Base-by-base conservation (phyloP, 2,113 vertebrate species). In the Chaetodon trifascialis region DNA sequence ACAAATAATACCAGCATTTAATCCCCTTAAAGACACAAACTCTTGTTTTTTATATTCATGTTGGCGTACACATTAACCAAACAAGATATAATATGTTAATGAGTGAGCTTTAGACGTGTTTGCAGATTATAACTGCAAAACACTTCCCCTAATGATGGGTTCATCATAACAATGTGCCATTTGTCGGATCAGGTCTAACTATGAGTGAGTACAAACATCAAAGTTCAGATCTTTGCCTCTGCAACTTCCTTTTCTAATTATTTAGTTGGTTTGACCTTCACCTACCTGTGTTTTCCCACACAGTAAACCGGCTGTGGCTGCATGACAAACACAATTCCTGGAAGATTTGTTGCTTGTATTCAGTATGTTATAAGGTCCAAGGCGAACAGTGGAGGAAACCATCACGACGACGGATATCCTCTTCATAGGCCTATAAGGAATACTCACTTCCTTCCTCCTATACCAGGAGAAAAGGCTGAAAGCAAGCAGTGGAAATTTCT, bases 401-500 rank as follows among this genome's bases (percentile, higher is more conserved):
- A 34, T 17, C 40, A 40, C 21, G 6, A 10, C 0, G 4, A n/a
- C 23, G 40, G 58, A 73, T 12, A 49, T 74, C 46, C 17, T 74
- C 17, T 74, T 52, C 19, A 38, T 54, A 46, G 46, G 25, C 64
- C 70, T 62, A 4, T 5, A 12, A 79, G 79, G 75, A 86, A 68
- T 60, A 80, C 15, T 60, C 44, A 78, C 75, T 86, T 87, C 82
- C 76, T 83, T 25, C 16, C 76, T 83, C 23, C 16, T 46, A 70
- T 23, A 23, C 3, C 36, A 40, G 49, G 30, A 55, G 55, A 59
- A 80, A 66, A 49, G 21, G 7, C 38, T 46, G 21, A 83, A 72
- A 82, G 79, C 69, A 58, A 55, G 19, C 11, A 52, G 42, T 21
- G 67, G 67, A 62, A 67, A 47, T 59, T 7, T 54, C 30, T 58